Conservation (phyloP, 2,113 vertebrate species). For the Cisticola juncidis region DNA sequence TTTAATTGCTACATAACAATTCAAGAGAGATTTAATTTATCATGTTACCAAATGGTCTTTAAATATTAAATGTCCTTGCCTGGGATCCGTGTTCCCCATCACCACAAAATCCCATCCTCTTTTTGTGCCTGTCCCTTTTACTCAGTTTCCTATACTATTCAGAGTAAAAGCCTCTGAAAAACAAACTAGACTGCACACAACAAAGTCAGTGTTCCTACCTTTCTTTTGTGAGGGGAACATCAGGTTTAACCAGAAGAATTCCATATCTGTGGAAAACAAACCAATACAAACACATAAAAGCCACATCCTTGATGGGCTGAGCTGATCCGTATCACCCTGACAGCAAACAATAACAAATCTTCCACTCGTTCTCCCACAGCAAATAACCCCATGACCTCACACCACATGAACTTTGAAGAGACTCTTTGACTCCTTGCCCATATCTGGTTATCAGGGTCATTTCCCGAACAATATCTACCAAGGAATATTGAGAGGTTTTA, state of each 20-base stretch:
- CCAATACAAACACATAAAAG: background rate
- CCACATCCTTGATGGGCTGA: background rate
- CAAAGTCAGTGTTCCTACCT: constrained; percentile 56
- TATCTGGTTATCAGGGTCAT: background rate
- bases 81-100: background rate
- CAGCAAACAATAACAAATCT: background rate
- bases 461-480: background rate
- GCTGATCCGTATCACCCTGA: background rate
- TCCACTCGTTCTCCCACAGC: background rate
- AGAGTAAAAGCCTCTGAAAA: background rate
- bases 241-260: constrained; percentile 73
- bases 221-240: constrained; percentile 63
- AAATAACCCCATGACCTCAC: background rate
- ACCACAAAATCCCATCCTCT: background rate
- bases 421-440: background rate
- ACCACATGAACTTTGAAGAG: background rate
- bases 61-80: background rate
- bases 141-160: background rate
- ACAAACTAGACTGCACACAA: background rate
- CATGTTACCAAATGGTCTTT: background rate
- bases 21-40: background rate
- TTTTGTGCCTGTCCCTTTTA: background rate
- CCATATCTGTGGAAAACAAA: constrained; percentile 66
- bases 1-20: background rate
- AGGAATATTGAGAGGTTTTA: background rate